phyloP scores from a whole-genome alignment of 1,140 invertebrate species.

The Polyergus mexicanus region DNA sequence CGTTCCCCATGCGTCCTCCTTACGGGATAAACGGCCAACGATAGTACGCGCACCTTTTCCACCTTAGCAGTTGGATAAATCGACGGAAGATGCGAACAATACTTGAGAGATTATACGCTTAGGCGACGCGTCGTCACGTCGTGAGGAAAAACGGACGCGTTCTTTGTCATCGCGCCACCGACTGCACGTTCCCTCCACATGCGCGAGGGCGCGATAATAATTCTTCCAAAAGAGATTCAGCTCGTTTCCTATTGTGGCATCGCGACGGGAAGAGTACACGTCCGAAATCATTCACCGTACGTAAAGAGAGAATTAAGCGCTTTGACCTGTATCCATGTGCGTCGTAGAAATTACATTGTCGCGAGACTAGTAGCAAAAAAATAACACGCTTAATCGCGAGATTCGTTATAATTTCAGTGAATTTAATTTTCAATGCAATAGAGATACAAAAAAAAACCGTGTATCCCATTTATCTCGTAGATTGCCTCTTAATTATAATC shows the following conservation, averaged over 20 bases:
- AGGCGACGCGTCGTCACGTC: constrained; percentile 48
- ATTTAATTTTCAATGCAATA: neutral
- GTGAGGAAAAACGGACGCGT: constrained; percentile 58
- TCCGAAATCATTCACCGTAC: constrained; percentile 50
- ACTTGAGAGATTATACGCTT: constrained; percentile 73
- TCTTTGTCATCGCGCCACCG: constrained; percentile 54
- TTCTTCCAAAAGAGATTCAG: constrained; percentile 52
- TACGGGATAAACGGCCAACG: constrained; percentile 34
- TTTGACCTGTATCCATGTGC: neutral
- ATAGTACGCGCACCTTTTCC: constrained; percentile 45
- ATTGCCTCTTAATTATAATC: too few relatives aligned
- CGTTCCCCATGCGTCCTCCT: constrained; percentile 29
- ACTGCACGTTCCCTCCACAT: constrained; percentile 18
- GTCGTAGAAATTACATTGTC: constrained; percentile 25
- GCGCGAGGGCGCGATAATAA: constrained; percentile 38
- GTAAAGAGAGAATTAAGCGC: constrained; percentile 44
- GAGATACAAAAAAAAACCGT: neutral
- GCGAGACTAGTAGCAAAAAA: neutral
- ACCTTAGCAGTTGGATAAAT: constrained; percentile 69
- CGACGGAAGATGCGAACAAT: constrained; percentile 73
- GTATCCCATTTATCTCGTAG: too few relatives aligned
- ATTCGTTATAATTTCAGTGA: neutral
- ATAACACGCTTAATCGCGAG: neutral
- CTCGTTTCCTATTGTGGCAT: constrained; percentile 22
- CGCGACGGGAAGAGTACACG: neutral